Percentiles rank a stretch among this genome's conserved stretches.
These are phyloP conservation scores for Cloeon dipterum DNA, from an alignment of 2,888 invertebrate species.

Conservation along the genomic window DNA sequence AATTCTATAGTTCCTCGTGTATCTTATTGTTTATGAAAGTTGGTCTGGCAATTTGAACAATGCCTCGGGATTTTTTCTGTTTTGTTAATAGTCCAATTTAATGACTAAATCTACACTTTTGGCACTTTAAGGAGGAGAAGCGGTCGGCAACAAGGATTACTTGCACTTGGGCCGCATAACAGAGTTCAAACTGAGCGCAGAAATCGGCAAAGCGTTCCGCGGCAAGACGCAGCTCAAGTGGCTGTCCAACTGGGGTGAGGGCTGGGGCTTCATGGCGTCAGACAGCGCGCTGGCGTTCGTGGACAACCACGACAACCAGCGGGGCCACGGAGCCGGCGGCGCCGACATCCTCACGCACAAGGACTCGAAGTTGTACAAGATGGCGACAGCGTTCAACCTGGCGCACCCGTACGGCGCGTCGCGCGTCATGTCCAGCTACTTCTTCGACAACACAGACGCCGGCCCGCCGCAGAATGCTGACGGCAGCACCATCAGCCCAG, in stretches of 20 bases:
- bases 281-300: conserved; percentile 47
- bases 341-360: conserved; percentile 43
- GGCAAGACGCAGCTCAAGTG: conserved; percentile 7
- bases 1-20: no score
- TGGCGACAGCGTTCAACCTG: conserved; percentile 31
- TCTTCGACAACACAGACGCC: conserved; percentile 16
- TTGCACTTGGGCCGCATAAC: conserved; percentile 18
- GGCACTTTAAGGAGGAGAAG: conserved; percentile 16
- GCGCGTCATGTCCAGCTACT: conserved; percentile 29
- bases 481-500: conserved; percentile 17
- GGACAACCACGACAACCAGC: conserved; percentile 82
- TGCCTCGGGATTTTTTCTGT: no score
- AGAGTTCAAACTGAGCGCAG: conserved; percentile 23
- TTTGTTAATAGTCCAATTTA: no score
- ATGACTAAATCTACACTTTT: no score
- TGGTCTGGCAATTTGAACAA: no score
- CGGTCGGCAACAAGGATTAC: conserved; percentile 15
- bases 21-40: no score
- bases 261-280: conserved; percentile 39
- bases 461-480: conserved; percentile 18
- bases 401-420: conserved; percentile 28
- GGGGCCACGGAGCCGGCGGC: conserved; percentile 41
- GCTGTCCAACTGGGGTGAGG: conserved; percentile 9
- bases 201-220: conserved; percentile 10
- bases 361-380: conserved; percentile 36